Evolutionary conservation across 2,797 vertebrate genomes (phyloP).

Genomic region (Cirrhinus mrigala): DNA sequence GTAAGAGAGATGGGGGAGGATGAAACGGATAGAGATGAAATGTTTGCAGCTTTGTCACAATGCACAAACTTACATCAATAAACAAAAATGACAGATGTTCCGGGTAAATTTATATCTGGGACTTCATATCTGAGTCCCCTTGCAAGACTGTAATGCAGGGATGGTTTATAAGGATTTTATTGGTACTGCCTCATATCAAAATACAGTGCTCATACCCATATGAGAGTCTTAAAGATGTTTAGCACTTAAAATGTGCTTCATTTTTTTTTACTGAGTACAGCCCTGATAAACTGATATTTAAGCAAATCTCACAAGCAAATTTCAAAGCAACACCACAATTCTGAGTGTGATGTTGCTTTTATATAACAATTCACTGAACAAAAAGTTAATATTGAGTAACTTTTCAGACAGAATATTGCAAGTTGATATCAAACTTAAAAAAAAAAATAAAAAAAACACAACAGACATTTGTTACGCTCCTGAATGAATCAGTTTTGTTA

Average conservation of each 20-base stretch:
- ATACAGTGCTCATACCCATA: not conserved
- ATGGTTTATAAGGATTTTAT: not conserved
- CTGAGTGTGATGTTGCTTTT: not conserved
- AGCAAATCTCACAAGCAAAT: not conserved
- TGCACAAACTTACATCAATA: conserved; percentile 23
- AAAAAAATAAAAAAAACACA: too few species aligned
- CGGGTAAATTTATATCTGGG: not conserved
- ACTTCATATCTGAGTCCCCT: not conserved
- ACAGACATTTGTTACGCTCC: too few species aligned
- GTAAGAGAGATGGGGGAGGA: conserved; percentile 33
- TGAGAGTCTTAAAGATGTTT: not conserved
- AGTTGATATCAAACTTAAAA: too few species aligned
- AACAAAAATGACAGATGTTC: not conserved
- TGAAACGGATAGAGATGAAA: conserved; percentile 22
- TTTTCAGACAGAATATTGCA: not conserved
- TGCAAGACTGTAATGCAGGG: not conserved
- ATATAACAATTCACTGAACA: not conserved
- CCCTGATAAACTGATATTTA: not conserved
- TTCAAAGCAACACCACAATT: not conserved
- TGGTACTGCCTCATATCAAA: not conserved
- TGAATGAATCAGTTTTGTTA: too few species aligned
- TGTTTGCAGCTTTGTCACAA: conserved; percentile 38
- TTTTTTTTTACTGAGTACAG: not conserved
- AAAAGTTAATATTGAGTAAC: not conserved
- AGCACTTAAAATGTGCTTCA: not conserved